Conservation (phyloP, 2,113 vertebrate species). For the Dromiciops gliroides region DNA sequence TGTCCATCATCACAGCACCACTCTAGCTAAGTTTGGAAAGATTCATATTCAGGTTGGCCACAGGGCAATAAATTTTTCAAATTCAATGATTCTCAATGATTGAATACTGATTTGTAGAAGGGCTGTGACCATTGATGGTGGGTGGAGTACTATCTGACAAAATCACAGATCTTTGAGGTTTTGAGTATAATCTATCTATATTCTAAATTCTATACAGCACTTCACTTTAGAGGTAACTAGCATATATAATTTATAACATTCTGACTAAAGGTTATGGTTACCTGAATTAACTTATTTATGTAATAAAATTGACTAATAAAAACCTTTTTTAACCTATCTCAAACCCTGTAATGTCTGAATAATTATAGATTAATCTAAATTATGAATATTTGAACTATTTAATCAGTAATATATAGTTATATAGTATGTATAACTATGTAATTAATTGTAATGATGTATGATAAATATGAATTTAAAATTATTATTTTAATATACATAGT, state of each 20-base stretch:
- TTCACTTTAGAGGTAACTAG: not conserved
- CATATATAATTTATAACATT: not conserved
- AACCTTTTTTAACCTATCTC: not conserved
- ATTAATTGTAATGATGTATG: not conserved
- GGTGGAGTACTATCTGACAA: not conserved
- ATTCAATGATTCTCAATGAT: not conserved
- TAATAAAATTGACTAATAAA: not conserved
- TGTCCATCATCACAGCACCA: not conserved
- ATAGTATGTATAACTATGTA: not conserved
- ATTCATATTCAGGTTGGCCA: not conserved
- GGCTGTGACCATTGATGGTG: not conserved
- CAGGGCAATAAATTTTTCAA: not conserved
- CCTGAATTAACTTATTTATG: not conserved
- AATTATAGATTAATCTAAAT: not conserved
- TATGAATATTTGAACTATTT: not conserved
- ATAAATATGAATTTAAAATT: not conserved
- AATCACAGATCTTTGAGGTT: not conserved
- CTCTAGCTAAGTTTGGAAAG: not conserved
- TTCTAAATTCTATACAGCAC: not conserved
- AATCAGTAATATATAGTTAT: not conserved
- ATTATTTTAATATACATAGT: not conserved
- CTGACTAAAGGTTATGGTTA: not conserved
- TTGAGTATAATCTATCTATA: not conserved
- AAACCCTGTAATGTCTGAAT: not conserved
- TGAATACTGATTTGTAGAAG: not conserved